Base-by-base conservation (phyloP, 2,888 invertebrate species). In the Oxystoma pomonae region DNA sequence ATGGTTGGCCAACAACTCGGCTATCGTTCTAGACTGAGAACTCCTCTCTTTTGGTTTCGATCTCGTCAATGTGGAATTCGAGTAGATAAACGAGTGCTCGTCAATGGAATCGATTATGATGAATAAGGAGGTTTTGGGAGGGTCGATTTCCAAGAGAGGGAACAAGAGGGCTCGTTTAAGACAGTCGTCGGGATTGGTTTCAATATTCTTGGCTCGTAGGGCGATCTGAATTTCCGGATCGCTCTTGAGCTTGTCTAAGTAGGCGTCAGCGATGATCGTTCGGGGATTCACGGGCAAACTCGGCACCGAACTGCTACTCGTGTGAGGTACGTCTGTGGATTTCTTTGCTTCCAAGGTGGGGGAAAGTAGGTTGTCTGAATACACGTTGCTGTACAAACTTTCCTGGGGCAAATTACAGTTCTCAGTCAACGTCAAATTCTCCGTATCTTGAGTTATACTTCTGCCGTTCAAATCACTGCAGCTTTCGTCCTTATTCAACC, bases 21-120 rank as follows among this genome's bases (percentile, higher is more conserved):
- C 92, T 51, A 94, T 91, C 20, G 90, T 90, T 66, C 86, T 84
- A 1, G 86, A 85, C 65, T 81, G 81, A 3, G 77, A 79, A 62
- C 77, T 75, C 20, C 80, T 76, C 70, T 78, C 83, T 64, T 71
- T 79, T 68, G 78, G 83, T 77, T 78, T 82, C 79, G 76, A 83
- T 78, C 80, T 82, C 65, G 84, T 85, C 12, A 83, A 71, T 1
- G 83, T 86, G 1, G 84, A 83, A 71, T 84, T 85, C 5, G 84
- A 77, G 68, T 85, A 85, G 59, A 84, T 83, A 60, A 85, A 84
- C 62, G 84, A 84, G 70, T 87, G 86, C 75, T 97, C 96, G 76
- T 97, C 96, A 19, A 97, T 91, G 0, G 95, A 96, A 76, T 98
- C 98, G 0, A 97, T 93, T 5, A 97, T 81, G 55, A 97, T 82